Evolutionary conservation across 1,140 invertebrate genomes (phyloP), one percentile per base, ranked within the genome.

Genomic region (Magallana angulata): DNA sequence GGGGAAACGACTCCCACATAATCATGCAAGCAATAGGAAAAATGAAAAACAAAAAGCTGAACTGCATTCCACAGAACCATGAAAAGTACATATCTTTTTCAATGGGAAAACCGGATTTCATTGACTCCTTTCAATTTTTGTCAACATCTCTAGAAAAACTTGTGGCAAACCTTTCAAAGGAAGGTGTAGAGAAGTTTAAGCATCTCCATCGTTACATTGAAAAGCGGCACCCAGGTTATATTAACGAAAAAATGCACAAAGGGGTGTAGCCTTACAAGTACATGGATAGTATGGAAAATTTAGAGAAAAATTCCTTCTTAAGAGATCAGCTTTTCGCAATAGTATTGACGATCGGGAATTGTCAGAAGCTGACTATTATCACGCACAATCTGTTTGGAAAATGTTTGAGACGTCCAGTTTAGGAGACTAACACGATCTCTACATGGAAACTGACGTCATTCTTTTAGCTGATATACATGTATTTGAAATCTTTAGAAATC

Each of bases 1-100:
- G 57, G 91, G 18, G 91, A 11, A 95, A 95, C 91, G 93, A 95
- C 81, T 57, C 85, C 57, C 60, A 88, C 58, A 24, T 24, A 24
- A 24, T 24, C 18, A 24, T 24, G 18, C 18, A 24, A 24, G 18
- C 18, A 24, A 24, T 57, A 85, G 9, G 85, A 18, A 89, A 89
- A 60, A 64, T 89, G 57, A 84, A 86, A 24, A n/a, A 89, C 56
- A 86, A 87, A 58, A n/a, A 64, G 7, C 30, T 88, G 2, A 82
- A 85, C n/a, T 88, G 84, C 57, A 85, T 88, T 82, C 87, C 87
- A 11, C 81, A 88, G 14, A 85, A 82, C 76, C 64, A 82, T 14
- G 85, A 82, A 56, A 82, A 64, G 48, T 87, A 87, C 58, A 87
- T 87, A 57, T 88, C 84, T 7, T 88, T 88, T 36, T 88, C 71